phyloP scores from a whole-genome alignment of 2,797 vertebrate species.

The Melopsittacus undulatus region DNA sequence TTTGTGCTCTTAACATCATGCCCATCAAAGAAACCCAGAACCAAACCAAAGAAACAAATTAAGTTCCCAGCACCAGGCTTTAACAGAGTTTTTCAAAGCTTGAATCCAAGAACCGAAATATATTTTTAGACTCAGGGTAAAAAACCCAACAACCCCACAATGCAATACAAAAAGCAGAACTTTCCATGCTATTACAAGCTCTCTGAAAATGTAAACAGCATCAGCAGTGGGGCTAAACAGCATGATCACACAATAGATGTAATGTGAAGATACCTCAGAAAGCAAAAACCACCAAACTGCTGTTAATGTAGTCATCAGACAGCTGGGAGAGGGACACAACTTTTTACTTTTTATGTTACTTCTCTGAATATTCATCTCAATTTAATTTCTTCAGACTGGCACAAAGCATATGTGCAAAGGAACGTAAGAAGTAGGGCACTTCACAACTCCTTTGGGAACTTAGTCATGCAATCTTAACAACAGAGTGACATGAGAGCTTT shows the following conservation, averaged over 20 bases:
- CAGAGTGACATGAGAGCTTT: neutral
- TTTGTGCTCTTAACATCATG: neutral
- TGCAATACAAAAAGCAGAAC: neutral
- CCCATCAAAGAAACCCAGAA: neutral
- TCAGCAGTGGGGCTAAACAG: accelerated
- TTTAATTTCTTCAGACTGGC: neutral
- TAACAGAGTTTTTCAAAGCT: neutral
- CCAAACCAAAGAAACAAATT: neutral
- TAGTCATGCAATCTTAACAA: neutral
- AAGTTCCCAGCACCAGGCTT: neutral
- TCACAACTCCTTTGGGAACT: neutral
- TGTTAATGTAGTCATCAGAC: neutral
- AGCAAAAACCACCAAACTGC: neutral
- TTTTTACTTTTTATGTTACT: neutral
- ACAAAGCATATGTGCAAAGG: neutral
- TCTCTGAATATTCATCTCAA: neutral
- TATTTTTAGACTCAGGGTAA: neutral
- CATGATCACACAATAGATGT: neutral
- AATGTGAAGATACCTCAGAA: neutral
- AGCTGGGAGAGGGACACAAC: neutral
- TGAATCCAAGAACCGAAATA: neutral
- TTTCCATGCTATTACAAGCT: neutral
- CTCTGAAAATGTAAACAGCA: neutral
- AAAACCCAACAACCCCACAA: neutral
- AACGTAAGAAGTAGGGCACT: neutral